Evolutionary conservation across 2,888 invertebrate species (phyloP).

Genomic region (Steromphala cineraria): DNA sequence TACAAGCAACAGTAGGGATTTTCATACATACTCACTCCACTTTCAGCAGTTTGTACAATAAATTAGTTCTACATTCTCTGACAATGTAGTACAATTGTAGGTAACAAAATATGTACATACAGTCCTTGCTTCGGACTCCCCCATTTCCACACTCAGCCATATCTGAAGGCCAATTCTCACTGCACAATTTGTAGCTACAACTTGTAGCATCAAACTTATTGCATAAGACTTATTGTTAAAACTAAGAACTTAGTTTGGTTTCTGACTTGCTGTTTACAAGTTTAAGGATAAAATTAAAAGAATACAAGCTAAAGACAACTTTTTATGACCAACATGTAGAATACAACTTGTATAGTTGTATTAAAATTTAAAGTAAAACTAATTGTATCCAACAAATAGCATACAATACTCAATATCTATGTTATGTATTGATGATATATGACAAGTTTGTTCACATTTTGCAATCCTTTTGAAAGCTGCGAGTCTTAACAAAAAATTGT

Average conservation of each 20-base stretch:
- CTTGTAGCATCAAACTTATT: no score
- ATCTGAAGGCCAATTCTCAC: not conserved
- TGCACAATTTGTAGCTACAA: not conserved
- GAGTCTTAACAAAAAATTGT: no score
- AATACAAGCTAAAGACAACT: not conserved
- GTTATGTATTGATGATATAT: no score
- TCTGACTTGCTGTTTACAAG: not conserved
- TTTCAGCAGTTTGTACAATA: conserved; percentile 33
- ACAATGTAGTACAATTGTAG: conserved; percentile 3
- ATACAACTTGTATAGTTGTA: not conserved
- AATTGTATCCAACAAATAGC: not conserved
- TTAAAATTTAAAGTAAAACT: not conserved
- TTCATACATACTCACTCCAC: conserved; percentile 4
- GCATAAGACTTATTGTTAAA: not conserved
- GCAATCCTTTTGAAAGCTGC: no score
- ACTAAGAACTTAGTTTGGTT: no score
- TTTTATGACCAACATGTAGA: not conserved
- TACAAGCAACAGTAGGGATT: conserved; percentile 30
- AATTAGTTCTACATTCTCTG: conserved; percentile 27
- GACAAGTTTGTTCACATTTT: no score
- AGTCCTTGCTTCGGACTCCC: not conserved
- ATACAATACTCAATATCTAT: not conserved
- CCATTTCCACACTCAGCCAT: not conserved
- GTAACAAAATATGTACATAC: conserved; percentile 11
- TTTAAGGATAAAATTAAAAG: no score